These are phyloP conservation scores for Scaeva pyrastri DNA, from an alignment of 2,888 invertebrate genomes.

Conservation along the genomic window DNA sequence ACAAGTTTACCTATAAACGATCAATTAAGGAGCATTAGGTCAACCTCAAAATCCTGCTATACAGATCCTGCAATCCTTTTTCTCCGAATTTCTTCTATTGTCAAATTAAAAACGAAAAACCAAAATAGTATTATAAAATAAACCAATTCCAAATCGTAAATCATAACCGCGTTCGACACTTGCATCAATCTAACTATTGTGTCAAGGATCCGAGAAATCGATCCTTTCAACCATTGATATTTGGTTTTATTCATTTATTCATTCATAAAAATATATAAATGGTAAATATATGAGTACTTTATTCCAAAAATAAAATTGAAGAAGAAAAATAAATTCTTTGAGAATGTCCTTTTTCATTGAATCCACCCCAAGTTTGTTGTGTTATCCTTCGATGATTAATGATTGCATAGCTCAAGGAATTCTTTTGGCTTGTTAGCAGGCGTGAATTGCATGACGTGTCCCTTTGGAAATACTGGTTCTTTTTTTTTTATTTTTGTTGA, in stretches of 20 bases:
- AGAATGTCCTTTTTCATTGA: constrained; percentile 33
- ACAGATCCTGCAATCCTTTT: constrained; percentile 57
- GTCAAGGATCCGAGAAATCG: constrained; percentile 46
- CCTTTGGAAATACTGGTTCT: neutral
- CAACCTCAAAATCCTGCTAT: constrained; percentile 47
- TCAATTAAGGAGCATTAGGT: constrained; percentile 68
- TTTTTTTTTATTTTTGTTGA: constrained; percentile 21
- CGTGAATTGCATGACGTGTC: constrained; percentile 70
- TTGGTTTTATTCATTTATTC: constrained; percentile 44
- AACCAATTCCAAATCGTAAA: constrained; percentile 55
- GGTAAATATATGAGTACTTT: constrained; percentile 20
- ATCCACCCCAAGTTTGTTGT: constrained; percentile 26
- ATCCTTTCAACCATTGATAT: constrained; percentile 34
- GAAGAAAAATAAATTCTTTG: constrained; percentile 44
- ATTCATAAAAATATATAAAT: constrained; percentile 37
- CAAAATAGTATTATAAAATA: constrained; percentile 26
- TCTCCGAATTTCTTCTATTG: constrained; percentile 6
- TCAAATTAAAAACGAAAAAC: constrained; percentile 52
- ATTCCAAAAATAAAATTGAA: constrained; percentile 28
- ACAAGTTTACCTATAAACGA: constrained; percentile 19
- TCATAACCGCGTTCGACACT: constrained; percentile 63
- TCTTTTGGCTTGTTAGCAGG: constrained; percentile 56
- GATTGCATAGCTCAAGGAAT: constrained; percentile 54
- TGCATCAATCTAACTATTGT: constrained; percentile 54
- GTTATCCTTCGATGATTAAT: constrained; percentile 69